Base-by-base conservation (phyloP, 2,888 invertebrate genomes). In the Microchrysa polita region DNA sequence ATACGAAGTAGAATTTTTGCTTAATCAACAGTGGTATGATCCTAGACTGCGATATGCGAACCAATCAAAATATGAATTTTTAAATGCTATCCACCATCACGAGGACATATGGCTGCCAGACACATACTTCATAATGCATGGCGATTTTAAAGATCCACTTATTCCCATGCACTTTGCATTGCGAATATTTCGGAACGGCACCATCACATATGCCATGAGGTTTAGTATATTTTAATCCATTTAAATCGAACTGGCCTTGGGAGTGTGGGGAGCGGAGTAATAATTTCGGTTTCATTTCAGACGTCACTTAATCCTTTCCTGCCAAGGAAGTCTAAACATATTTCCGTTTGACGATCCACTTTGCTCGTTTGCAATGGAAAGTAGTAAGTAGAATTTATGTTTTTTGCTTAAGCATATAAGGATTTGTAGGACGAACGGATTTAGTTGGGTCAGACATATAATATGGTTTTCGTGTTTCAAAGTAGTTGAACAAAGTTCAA, bases 61-160 rank as follows among this genome's bases (percentile, higher is more conserved):
- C 86, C 92, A 92, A 84, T 94, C 93, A 79, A 90, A 91, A 81
- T 94, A 93, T 88, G 93, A 93, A 82, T 95, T 91, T 86, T 88
- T 96, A 80, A 96, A 96, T 87, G 96, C 95, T 78, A 93, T 96
- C 81, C 95, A 95, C 85, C 96, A 96, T 85, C 93, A 95, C 88
- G 92, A 93, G 83, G 91, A 94, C 82, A 93, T 96, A 83, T 96
- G 95, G 96, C 88, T 95, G 81, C 96, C 96, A 77, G 96, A 96
- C 87, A 96, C 95, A 74, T 96, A 96, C 86, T 96, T 96, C 87
- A 95, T 96, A 85, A 96, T 96, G 93, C 96, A 96, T 86, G 96
- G 96, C 77, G 96, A 96, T 87, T 96, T 96, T 87, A 95, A 96
- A 89, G 94, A 95, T 86, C 95, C 95, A 78, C 91, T 95, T 84